Evolutionary conservation across 1,140 invertebrate species (phyloP).

Genomic region (Araneus ventricosus): DNA sequence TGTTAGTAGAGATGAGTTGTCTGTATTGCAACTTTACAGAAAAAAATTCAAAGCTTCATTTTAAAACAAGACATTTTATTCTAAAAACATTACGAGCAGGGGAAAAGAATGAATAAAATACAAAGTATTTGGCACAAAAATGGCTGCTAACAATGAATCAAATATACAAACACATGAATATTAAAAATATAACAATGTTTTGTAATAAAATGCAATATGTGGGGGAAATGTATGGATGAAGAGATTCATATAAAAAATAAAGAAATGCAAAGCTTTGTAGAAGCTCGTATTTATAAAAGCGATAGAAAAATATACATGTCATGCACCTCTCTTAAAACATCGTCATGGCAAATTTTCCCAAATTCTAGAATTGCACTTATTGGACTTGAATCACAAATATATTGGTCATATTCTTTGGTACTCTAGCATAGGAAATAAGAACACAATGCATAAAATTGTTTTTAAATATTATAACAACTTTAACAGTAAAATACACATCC

Average conservation of each 20-base stretch:
- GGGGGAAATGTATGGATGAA: background rate
- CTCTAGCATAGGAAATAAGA: background rate
- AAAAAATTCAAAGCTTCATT: no score
- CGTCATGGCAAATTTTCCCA: background rate
- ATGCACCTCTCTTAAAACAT: background rate
- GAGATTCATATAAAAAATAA: conserved; percentile 14
- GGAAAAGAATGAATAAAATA: background rate
- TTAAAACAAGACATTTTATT: conserved; percentile 4
- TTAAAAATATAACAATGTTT: background rate
- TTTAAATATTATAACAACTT: background rate
- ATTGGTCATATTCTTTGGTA: conserved; percentile 17
- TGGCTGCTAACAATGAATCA: conserved; percentile 18
- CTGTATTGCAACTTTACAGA: no score
- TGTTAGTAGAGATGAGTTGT: no score
- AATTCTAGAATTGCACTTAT: background rate
- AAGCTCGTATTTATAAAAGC: background rate
- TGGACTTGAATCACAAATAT: background rate
- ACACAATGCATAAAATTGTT: background rate
- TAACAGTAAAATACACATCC: conserved; percentile 1
- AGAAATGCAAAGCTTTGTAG: background rate
- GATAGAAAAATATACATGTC: conserved; percentile 1
- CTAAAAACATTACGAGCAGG: background rate
- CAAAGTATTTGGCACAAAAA: background rate
- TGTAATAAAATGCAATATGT: background rate
- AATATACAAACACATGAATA: conserved; percentile 25